phyloP scores from a whole-genome alignment of 2,797 vertebrate species.

The Platalea minor region DNA sequence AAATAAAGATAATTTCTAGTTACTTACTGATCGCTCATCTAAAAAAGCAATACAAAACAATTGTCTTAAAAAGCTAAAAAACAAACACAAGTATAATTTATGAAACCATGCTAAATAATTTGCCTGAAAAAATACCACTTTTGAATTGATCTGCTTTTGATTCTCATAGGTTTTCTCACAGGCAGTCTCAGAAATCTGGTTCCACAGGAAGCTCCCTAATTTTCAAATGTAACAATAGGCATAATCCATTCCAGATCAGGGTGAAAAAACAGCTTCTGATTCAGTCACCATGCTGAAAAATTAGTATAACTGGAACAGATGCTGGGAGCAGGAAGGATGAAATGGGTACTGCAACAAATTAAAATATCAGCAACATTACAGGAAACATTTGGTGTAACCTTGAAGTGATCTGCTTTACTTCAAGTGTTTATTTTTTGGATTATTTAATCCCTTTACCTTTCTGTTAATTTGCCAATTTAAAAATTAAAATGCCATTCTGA shows the following conservation, averaged over 20 bases:
- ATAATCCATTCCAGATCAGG: background rate
- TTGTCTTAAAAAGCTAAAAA: background rate
- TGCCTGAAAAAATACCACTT: background rate
- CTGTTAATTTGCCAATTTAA: background rate
- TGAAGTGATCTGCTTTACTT: background rate
- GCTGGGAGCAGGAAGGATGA: background rate
- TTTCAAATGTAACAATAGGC: background rate
- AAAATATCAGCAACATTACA: background rate
- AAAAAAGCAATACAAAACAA: background rate
- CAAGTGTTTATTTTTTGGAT: fast-evolving
- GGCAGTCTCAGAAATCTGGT: background rate
- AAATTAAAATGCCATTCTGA: background rate
- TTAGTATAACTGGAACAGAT: background rate
- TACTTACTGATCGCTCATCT: background rate
- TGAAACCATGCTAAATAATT: background rate
- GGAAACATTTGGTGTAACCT: background rate
- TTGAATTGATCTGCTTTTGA: background rate
- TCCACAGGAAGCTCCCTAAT: background rate
- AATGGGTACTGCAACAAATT: background rate
- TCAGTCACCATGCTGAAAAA: background rate
- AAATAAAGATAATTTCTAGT: background rate
- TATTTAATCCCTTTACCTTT: background rate
- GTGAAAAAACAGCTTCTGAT: background rate
- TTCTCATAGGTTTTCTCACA: background rate
- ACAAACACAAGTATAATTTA: background rate